Conservation (phyloP, 1,140 invertebrate genomes). For the Drosophila ironensis region DNA sequence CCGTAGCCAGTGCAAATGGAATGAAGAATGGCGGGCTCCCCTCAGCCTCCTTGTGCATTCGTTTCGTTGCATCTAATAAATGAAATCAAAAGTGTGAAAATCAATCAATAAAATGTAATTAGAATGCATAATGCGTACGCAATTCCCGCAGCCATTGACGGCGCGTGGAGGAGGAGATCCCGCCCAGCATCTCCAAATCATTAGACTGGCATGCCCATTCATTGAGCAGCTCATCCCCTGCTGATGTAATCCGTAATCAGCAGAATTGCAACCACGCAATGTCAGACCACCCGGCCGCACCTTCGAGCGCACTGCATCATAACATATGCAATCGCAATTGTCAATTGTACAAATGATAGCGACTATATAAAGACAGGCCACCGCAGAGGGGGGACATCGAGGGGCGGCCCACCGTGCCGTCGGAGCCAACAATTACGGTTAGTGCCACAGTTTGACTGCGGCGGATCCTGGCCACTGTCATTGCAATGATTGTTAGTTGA, state of each 20-base stretch:
- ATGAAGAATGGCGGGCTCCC: background rate
- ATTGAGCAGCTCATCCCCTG: constrained; percentile 21
- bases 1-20: constrained; percentile 11
- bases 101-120: background rate
- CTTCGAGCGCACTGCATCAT: constrained; percentile 54
- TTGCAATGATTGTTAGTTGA: constrained; percentile 55
- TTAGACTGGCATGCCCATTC: constrained; percentile 39
- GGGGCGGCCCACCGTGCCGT: constrained; percentile 27
- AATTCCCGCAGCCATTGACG: background rate
- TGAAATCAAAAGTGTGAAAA: background rate
- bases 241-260: constrained; percentile 61
- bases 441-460: constrained; percentile 75
- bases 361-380: constrained; percentile 11
- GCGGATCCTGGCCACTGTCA: constrained; percentile 23
- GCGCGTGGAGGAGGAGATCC: background rate
- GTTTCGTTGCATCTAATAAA: background rate
- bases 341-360: constrained; percentile 74
- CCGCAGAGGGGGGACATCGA: background rate
- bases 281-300: constrained; percentile 20
- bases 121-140: background rate
- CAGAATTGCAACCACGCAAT: constrained; percentile 42
- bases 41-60: background rate
- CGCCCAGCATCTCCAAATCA: background rate
- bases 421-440: constrained; percentile 73
- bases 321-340: constrained; percentile 76